Conservation (phyloP, 1,140 invertebrate species). For the Rhagoletis pomonella region DNA sequence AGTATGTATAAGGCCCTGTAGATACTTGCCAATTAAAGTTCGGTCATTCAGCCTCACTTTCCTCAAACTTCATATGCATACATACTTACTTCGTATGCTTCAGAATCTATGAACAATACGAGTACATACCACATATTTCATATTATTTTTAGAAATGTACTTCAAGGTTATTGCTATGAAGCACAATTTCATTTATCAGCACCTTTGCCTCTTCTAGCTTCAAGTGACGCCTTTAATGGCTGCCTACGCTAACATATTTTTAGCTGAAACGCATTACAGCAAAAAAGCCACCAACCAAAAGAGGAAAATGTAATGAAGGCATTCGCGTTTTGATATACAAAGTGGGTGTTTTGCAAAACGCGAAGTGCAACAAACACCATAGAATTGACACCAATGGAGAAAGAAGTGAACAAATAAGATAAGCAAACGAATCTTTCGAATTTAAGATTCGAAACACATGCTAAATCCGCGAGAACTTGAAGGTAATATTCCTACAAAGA, state of each 20-base stretch:
- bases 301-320: background rate
- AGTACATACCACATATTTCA: no score
- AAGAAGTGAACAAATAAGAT: background rate
- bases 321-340: background rate
- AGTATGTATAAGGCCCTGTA: no score
- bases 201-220: background rate
- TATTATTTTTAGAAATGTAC: background rate
- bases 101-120: no score
- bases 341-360: background rate
- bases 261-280: background rate
- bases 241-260: background rate
- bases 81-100: no score
- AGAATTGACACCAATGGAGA: background rate
- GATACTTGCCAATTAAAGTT: no score
- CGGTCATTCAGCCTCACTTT: no score
- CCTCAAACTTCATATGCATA: background rate
- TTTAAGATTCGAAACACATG: background rate
- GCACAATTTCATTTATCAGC: background rate
- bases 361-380: background rate
- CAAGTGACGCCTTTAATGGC: background rate
- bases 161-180: background rate
- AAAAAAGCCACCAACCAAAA: background rate
- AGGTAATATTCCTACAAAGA: background rate
- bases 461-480: background rate
- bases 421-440: background rate